These are phyloP conservation scores for Thalassoma bifasciatum DNA, from an alignment of 2,113 vertebrate genomes.

Conservation along the genomic window DNA sequence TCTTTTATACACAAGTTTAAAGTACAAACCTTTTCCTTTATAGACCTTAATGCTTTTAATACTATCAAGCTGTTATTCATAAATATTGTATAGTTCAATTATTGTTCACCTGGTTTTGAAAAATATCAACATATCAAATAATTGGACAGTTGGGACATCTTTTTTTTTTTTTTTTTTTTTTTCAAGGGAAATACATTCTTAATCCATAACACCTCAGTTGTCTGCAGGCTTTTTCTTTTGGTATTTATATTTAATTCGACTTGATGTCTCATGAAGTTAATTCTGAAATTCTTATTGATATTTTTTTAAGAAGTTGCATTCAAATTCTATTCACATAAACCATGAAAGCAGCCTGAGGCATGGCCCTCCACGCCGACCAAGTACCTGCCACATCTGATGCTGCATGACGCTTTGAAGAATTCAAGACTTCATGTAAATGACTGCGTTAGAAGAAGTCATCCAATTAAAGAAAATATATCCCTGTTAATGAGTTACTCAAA, in stretches of 20 bases:
- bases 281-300: neutral
- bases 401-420: neutral
- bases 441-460: neutral
- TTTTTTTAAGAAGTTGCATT: neutral
- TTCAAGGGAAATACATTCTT: too few species aligned
- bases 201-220: too few species aligned
- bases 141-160: too few species aligned
- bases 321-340: neutral
- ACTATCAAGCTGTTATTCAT: too few species aligned
- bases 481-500: neutral
- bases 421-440: neutral
- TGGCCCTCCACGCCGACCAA: neutral
- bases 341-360: neutral
- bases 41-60: too few species aligned
- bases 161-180: too few species aligned
- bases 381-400: neutral
- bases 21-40: too few species aligned
- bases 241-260: neutral
- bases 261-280: neutral
- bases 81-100: too few species aligned
- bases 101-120: too few species aligned
- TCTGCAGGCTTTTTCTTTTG: too few species aligned
- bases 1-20: too few species aligned
- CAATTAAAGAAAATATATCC: neutral
- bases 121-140: too few species aligned